Evolutionary conservation across 2,888 invertebrate genomes (phyloP), one percentile per base, ranked within the genome.

Genomic region (Ptychoptera contaminata): DNA sequence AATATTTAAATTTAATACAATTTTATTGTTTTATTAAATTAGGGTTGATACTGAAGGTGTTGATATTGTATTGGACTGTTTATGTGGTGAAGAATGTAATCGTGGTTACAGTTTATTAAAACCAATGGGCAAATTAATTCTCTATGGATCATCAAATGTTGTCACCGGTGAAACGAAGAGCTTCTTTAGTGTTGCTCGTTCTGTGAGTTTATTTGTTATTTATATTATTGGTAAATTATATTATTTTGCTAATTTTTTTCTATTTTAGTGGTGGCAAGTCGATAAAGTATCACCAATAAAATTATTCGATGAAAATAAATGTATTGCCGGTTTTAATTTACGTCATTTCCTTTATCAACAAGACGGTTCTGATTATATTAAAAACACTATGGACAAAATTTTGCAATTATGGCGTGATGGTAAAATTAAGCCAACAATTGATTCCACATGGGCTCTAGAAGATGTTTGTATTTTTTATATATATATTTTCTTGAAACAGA

Each of bases 101-200:
- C 77, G 81, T 53, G 88, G 88, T 32, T 84, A 87, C 59, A 72
- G 73, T 45, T 72, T 90, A 35, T 72, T 90, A 51, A 86, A 85
- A 60, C 87, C 90, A 4, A 82, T 88, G 80, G 90, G 90, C 57
- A 79, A 79, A 67, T 90, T 90, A 65, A 77, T 90, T 55, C 74
- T 90, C 36, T 91, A 84, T 63, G 90, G 88, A 55, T 82, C 86
- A 51, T 82, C 86, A 49, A 87, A 85, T 68, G 81, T 87, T 58
- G 86, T 90, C 56, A 85, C 87, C 54, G 88, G 88, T 50, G 88
- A 90, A 69, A 87, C 86, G 11, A 87, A 86, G 69, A 88, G 88
- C 67, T 80, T 88, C 72, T 86, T 90, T 70, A 87, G 85, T 59
- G 82, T 85, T 55, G 88, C 88, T 53, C 82, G 85, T 73, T 82